A percentile compares a stretch with the other conserved stretches of the same genome.
phyloP scores from a whole-genome alignment of 2,888 invertebrate species.

The Apamea crenata region DNA sequence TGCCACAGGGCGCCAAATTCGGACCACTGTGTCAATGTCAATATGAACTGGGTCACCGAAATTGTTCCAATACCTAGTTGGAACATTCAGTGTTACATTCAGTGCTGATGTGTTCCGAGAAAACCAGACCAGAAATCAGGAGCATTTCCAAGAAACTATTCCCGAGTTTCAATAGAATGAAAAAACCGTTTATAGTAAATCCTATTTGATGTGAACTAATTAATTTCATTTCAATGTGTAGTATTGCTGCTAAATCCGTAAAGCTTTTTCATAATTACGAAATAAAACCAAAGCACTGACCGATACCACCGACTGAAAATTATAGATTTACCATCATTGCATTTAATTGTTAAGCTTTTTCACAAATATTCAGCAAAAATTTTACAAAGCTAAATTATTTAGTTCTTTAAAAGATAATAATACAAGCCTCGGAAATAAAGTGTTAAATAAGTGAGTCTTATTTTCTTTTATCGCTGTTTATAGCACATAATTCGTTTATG shows the following conservation, averaged over 20 bases:
- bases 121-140: not conserved
- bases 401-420: conserved; percentile 31
- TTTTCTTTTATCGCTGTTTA: conserved; percentile 65
- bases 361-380: too few relatives aligned
- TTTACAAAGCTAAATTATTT: not conserved
- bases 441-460: conserved; percentile 39
- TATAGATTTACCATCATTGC: not conserved
- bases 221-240: not conserved
- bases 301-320: not conserved
- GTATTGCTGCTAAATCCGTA: too few relatives aligned
- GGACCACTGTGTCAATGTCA: conserved; percentile 77
- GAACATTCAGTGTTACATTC: conserved; percentile 27
- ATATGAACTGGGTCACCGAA: conserved; percentile 68
- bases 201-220: too few relatives aligned
- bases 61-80: conserved; percentile 47
- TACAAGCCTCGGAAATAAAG: conserved; percentile 17
- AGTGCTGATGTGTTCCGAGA: not conserved
- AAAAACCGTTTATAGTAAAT: not conserved
- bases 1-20: conserved; percentile 70
- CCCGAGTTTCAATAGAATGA: not conserved
- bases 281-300: not conserved
- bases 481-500: conserved; percentile 66
- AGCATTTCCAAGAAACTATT: not conserved
- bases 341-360: not conserved
- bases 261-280: too few relatives aligned